These are phyloP conservation scores for Hypocryptadius cinnamomeus DNA, from an alignment of 2,113 vertebrate species.

Conservation along the genomic window DNA sequence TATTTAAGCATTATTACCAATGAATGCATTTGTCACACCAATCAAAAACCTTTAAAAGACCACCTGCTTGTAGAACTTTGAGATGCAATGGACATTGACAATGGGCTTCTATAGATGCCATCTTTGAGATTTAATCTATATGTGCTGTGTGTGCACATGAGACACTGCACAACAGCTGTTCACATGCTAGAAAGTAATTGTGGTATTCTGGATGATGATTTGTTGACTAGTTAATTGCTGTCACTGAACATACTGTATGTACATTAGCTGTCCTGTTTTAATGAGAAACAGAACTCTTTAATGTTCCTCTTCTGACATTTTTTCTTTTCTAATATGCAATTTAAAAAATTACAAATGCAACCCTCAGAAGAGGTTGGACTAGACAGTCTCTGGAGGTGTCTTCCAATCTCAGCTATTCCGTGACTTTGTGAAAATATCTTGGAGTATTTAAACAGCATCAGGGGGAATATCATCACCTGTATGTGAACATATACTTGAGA, in stretches of 20 bases:
- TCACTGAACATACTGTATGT: background rate
- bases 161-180: background rate
- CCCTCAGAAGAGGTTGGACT: background rate
- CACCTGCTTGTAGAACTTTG: background rate
- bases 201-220: background rate
- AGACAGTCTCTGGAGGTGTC: background rate
- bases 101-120: background rate
- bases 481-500: background rate
- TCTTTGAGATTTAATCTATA: background rate
- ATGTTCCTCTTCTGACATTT: background rate
- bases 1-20: background rate
- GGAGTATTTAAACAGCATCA: background rate
- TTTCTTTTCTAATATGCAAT: conserved; percentile 6
- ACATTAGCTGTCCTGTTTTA: conserved; percentile 6
- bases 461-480: background rate
- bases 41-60: background rate
- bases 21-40: background rate
- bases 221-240: conserved; percentile 21
- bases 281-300: conserved; percentile 28
- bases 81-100: background rate
- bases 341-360: conserved; percentile 21
- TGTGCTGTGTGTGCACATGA: background rate
- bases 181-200: background rate
- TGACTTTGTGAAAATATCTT: background rate
- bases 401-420: background rate